phyloP scores from a whole-genome alignment of 1,140 invertebrate species.

The Drosophila truncata region DNA sequence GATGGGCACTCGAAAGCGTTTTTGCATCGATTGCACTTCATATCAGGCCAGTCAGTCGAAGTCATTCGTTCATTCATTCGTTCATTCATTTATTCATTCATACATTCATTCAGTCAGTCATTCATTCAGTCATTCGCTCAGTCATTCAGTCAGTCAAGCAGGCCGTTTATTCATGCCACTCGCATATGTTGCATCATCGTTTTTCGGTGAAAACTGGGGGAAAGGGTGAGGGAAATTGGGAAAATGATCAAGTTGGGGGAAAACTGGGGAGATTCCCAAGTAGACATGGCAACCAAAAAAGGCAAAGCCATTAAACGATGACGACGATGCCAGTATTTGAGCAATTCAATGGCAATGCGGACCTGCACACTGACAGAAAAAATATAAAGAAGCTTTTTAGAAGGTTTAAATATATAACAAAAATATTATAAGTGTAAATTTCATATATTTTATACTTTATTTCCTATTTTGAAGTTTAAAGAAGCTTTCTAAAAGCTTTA shows the following conservation, averaged over 20 bases:
- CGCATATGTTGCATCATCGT: constrained; percentile 71
- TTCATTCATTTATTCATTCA: constrained; percentile 24
- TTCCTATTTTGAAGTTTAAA: no score
- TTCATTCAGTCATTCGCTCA: no score
- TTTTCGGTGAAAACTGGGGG: constrained; percentile 15
- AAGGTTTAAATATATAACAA: no score
- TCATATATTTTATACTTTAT: no score
- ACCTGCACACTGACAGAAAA: constrained; percentile 12
- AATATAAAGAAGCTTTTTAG: no score
- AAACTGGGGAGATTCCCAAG: constrained; percentile 6
- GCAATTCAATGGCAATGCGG: constrained; percentile 80
- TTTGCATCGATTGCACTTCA: constrained; percentile 84
- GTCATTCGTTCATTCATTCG: constrained; percentile 31
- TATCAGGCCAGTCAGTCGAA: constrained; percentile 61
- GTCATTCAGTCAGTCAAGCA: constrained; percentile 48
- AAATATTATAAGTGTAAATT: no score
- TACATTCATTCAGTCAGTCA: constrained; percentile 24
- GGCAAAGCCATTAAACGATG: constrained; percentile 59
- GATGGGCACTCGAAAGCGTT: constrained; percentile 72
- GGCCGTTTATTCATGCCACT: constrained; percentile 76
- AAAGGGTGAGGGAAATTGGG: not conserved
- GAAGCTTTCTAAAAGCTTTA: no score
- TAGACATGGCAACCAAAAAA: constrained; percentile 69
- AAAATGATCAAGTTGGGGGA: constrained; percentile 1
- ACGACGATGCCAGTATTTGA: constrained; percentile 74